Base-by-base conservation (phyloP, 2,888 invertebrate genomes). In the Drosophila anomalata region DNA sequence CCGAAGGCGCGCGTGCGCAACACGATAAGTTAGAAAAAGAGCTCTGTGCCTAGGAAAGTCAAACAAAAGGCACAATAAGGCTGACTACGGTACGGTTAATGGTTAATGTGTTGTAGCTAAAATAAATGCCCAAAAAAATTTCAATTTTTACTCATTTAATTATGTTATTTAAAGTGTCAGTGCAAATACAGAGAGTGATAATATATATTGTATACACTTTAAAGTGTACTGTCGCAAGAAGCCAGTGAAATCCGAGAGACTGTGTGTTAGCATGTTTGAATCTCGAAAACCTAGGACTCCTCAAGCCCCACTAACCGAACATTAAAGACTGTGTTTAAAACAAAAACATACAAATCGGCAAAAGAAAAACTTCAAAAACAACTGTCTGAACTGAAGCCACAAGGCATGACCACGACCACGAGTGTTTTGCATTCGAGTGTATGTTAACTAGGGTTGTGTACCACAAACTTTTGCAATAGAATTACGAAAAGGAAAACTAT, bases 321-420 rank as follows among this genome's bases (percentile, higher is more conserved):
- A 42, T 42, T 42, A 20, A 44, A 58, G 59, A 54, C 39, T 33
- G 51, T 73, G 36, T 36, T 36, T 44, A 31, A 68, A 24, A 58
- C 39, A 68, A 24, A 58, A 46, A 41, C 50, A 59, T 22, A 44
- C 47, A 50, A 52, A 24, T 54, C 67, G 22, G 31, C 53, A 71
- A 76, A 78, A 79, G 57, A 89, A 88, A 89, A 83, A 85, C 88
- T 88, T 74, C 76, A 79, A 87, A 74, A 73, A 89, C 78, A 79
- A 85, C 17, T 1, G n/a, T 89, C 85, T 86, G 77, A 71, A 72
- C 85, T 82, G 77, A 71, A 72, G 70, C 60, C 67, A 66, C 87
- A 73, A 61, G 72, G 68, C 78, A 87, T 86, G 72, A 77, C 60
- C 60, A 60, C 17, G 17, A 17, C 8, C 60, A 59, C 62, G 44